Percentiles rank a stretch among this genome's conserved stretches.
phyloP scores from a whole-genome alignment of 1,140 invertebrate species.

The Wiebesia pumilae region DNA sequence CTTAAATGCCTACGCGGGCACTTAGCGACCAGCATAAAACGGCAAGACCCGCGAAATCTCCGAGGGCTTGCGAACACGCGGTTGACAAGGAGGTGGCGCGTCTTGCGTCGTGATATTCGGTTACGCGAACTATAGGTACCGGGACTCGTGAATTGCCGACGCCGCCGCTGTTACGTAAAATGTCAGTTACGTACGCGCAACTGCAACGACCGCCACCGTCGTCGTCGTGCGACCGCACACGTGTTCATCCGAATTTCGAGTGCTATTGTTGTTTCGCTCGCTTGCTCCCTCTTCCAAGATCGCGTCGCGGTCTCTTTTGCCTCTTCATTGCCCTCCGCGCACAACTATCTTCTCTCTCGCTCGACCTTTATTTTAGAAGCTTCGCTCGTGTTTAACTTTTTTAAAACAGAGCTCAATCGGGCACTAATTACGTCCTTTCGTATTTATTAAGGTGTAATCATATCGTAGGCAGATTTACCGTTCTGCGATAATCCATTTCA shows the following conservation, averaged over 20 bases:
- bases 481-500: too few relatives aligned
- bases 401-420: neutral
- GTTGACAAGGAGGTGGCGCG: neutral
- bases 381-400: neutral
- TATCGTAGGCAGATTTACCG: too few relatives aligned
- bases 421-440: neutral
- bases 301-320: too few relatives aligned
- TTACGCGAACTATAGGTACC: conserved; percentile 50
- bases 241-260: conserved; percentile 34
- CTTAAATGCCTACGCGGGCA: neutral
- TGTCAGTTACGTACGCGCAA: neutral
- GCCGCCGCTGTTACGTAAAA: conserved; percentile 24
- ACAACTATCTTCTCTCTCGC: too few relatives aligned
- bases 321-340: neutral
- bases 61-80: too few relatives aligned
- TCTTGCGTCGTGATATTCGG: conserved; percentile 50
- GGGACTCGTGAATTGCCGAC: conserved; percentile 35
- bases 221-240: neutral
- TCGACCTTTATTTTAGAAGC: too few relatives aligned
- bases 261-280: neutral
- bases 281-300: neutral
- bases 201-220: neutral
- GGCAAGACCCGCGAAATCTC: neutral
- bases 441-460: neutral
- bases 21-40: neutral